Evolutionary conservation across 2,888 invertebrate genomes (phyloP).

Genomic region (Nephrotoma guestfalica): DNA sequence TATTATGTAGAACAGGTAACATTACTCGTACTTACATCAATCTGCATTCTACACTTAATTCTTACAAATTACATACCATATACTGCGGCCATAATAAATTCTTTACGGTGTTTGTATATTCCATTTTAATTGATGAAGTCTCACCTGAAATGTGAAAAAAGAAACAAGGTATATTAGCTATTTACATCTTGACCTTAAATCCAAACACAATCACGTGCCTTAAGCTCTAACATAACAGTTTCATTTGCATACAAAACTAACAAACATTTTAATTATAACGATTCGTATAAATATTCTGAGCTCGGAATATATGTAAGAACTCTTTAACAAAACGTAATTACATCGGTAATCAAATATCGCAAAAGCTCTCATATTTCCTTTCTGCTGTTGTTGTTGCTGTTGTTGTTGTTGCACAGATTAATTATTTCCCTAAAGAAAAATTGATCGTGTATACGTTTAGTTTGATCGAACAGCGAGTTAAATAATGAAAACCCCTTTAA

Average conservation of each 20-base stretch:
- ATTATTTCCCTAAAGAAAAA: background rate
- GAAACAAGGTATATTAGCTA: background rate
- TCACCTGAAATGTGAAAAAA: background rate
- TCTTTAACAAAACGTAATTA: background rate
- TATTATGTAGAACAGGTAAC: too few relatives aligned
- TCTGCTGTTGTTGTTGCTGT: background rate
- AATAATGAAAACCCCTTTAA: background rate
- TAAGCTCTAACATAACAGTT: background rate
- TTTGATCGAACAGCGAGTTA: background rate
- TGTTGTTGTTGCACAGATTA: background rate
- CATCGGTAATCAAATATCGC: background rate
- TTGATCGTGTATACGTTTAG: background rate
- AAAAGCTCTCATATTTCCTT: background rate
- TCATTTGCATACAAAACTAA: background rate
- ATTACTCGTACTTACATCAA: too few relatives aligned
- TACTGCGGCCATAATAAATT: background rate
- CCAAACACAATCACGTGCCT: background rate
- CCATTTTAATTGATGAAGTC: background rate
- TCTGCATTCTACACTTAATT: too few relatives aligned
- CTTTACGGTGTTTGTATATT: background rate
- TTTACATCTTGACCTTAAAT: background rate
- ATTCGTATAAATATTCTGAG: background rate
- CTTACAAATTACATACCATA: too few relatives aligned
- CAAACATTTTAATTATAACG: background rate
- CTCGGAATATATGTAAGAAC: background rate